Percentiles rank a stretch among this genome's conserved stretches.
These are phyloP conservation scores for Drosophila anomalipes DNA, from an alignment of 2,888 invertebrate genomes.

Conservation along the genomic window DNA sequence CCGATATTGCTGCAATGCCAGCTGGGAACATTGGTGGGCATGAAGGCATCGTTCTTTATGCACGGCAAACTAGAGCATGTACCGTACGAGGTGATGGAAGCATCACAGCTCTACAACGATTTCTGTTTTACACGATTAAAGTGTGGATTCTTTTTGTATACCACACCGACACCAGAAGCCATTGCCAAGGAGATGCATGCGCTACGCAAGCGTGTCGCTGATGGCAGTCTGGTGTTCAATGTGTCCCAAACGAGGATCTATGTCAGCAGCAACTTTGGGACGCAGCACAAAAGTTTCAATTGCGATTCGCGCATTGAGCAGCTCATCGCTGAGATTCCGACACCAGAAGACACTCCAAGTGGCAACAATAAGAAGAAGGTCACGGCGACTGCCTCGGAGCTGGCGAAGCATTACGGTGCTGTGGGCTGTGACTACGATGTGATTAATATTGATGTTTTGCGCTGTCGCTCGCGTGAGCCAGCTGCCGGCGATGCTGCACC, in stretches of 20 bases:
- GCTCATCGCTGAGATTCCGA: constrained; percentile 63
- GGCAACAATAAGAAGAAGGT: constrained; percentile 41
- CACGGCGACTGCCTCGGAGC: constrained; percentile 1
- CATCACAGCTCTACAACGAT: constrained; percentile 88
- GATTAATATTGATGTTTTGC: constrained; percentile 82
- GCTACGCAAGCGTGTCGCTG: constrained; percentile 90
- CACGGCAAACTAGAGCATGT: constrained; percentile 90
- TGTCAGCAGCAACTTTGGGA: constrained; percentile 86
- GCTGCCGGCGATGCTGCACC: constrained; percentile 48
- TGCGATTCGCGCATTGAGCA: constrained; percentile 75
- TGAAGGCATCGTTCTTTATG: constrained; percentile 89
- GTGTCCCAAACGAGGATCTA: constrained; percentile 89
- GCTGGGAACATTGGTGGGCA: constrained; percentile 86
- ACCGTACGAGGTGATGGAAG: constrained; percentile 88
- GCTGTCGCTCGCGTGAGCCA: constrained; percentile 82
- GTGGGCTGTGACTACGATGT: constrained; percentile 81
- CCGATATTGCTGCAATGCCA: constrained; percentile 89
- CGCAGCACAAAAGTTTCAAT: constrained; percentile 66
- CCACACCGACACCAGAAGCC: constrained; percentile 87
- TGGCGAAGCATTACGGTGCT: constrained; percentile 59
- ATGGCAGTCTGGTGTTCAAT: constrained; percentile 90
- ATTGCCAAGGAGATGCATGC: constrained; percentile 88
- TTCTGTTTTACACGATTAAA: constrained; percentile 90
- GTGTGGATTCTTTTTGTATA: constrained; percentile 88
- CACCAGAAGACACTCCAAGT: constrained; percentile 43